These are phyloP conservation scores for Struthio camelus DNA, from an alignment of 2,113 vertebrate species.

Conservation along the genomic window DNA sequence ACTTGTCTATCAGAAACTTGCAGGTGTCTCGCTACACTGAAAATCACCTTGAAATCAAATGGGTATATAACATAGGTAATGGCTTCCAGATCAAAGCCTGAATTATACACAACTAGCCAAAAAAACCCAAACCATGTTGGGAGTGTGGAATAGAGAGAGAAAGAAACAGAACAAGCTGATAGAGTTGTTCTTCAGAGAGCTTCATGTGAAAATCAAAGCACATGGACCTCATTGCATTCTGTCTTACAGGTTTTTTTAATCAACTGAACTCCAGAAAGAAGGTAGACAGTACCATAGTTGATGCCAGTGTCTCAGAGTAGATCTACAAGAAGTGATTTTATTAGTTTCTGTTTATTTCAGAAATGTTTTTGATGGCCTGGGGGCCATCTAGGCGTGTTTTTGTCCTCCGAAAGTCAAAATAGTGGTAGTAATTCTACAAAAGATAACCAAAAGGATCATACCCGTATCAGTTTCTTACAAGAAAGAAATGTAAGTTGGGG, in stretches of 20 bases:
- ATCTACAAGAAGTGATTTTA: neutral
- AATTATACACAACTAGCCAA: neutral
- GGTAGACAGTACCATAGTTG: neutral
- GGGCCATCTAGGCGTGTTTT: neutral
- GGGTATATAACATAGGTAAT: neutral
- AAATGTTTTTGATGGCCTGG: neutral
- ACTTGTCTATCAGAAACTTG: neutral
- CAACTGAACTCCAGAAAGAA: neutral
- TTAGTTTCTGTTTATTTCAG: conserved; percentile 26
- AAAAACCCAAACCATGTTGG: neutral
- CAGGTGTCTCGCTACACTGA: neutral
- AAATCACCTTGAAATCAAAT: neutral
- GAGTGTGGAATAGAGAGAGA: neutral
- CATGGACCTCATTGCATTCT: neutral
- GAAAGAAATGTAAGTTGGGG: neutral
- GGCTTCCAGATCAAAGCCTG: neutral
- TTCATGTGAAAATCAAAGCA: neutral
- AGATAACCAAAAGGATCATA: neutral
- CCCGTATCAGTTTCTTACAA: neutral
- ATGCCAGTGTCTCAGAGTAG: neutral
- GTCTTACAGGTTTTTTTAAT: neutral
- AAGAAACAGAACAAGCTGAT: conserved; percentile 1
- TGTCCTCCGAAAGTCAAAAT: neutral
- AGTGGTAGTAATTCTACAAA: neutral
- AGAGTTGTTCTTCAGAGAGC: neutral